Evolutionary conservation across 92 coral and sea anemone genomes (phyloP).

Genomic region (Bergia puertoricense): DNA sequence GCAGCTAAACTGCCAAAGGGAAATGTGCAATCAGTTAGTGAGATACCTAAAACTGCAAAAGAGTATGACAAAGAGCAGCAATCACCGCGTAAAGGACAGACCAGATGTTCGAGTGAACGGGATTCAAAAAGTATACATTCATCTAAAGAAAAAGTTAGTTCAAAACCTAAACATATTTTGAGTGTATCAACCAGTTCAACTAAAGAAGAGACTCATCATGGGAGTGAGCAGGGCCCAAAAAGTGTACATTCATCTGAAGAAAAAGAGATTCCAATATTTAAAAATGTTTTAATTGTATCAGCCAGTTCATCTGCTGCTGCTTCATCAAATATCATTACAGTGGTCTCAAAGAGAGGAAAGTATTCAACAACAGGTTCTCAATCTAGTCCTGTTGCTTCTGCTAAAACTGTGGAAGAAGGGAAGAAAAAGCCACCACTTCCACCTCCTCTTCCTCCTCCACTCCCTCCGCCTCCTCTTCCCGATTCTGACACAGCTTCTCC

Average conservation of each 20-base stretch:
- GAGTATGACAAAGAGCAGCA: neutral
- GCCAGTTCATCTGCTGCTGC: neutral
- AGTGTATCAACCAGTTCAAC: neutral
- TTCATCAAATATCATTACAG: constrained; percentile 33
- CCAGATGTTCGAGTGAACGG: neutral
- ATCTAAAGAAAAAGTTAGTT: neutral
- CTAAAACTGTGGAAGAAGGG: neutral
- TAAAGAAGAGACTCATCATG: neutral
- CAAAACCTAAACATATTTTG: neutral
- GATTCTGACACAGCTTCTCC: neutral
- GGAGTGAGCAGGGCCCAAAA: neutral
- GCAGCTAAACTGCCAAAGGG: neutral
- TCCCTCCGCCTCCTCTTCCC: constrained; percentile 36
- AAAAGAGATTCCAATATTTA: neutral
- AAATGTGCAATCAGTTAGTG: neutral
- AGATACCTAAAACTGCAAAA: neutral
- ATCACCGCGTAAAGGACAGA: neutral
- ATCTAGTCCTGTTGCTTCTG: neutral
- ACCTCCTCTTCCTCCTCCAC: constrained; percentile 36
- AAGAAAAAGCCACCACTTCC: constrained; percentile 19
- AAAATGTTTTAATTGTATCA: neutral
- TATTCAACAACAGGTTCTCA: neutral
- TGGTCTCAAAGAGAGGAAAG: constrained; percentile 30
- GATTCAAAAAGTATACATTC: neutral
- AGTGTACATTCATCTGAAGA: neutral